These are phyloP conservation scores for Chrysomela aeneicollis DNA, from an alignment of 2,888 invertebrate genomes.

Conservation along the genomic window DNA sequence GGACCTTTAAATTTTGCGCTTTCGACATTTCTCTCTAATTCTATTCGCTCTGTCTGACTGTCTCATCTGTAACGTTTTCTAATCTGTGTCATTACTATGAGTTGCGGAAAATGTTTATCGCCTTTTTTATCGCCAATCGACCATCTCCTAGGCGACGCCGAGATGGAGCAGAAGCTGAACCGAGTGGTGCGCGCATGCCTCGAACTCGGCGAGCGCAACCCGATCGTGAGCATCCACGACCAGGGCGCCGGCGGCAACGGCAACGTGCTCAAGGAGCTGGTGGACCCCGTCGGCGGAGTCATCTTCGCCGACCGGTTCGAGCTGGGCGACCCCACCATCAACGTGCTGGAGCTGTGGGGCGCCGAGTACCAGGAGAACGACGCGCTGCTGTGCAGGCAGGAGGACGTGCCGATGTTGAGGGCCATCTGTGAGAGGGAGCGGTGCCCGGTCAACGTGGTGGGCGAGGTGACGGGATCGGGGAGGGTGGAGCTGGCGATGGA, in stretches of 20 bases:
- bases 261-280: conserved; percentile 95
- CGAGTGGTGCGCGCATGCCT: conserved; percentile 91
- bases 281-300: conserved; percentile 93
- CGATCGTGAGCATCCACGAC: conserved; percentile 95
- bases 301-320: conserved; percentile 88
- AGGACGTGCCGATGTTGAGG: conserved; percentile 70
- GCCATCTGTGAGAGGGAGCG: conserved; percentile 86
- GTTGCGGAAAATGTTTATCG: no score
- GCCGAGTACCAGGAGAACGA: conserved; percentile 98
- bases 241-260: conserved; percentile 99
- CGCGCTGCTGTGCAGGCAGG: conserved; percentile 80
- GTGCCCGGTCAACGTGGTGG: conserved; percentile 90
- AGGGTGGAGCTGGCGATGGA: conserved; percentile 73
- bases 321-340: conserved; percentile 94
- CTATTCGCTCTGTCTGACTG: no score
- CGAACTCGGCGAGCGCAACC: conserved; percentile 83
- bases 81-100: no score
- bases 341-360: conserved; percentile 94
- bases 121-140: neutral
- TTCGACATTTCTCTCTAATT: no score
- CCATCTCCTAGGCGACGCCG: conserved; percentile 75
- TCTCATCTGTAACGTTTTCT: no score
- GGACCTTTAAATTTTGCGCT: no score
- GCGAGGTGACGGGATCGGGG: conserved; percentile 88
- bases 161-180: conserved; percentile 98